Conservation (phyloP, 1,140 invertebrate species). For the Drosophila murphyi region DNA sequence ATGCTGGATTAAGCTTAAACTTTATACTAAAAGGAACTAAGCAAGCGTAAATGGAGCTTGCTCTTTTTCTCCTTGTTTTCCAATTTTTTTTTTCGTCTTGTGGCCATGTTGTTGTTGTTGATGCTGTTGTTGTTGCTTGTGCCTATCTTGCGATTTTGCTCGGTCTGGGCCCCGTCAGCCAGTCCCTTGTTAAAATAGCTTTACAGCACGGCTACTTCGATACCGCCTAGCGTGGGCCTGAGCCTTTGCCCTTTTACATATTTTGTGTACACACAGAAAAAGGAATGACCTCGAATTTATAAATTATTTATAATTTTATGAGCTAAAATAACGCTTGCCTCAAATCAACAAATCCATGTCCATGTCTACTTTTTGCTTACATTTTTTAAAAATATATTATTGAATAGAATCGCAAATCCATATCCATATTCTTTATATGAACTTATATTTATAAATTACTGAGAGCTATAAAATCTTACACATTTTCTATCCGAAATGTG, state of each 20-base stretch:
- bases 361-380: too few relatives aligned
- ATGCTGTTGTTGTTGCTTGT: conserved; percentile 51
- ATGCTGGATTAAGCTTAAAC: conserved; percentile 83
- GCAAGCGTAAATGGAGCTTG: conserved; percentile 79
- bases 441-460: too few relatives aligned
- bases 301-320: neutral
- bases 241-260: conserved; percentile 42
- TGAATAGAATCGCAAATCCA: too few relatives aligned
- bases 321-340: neutral
- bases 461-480: too few relatives aligned
- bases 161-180: conserved; percentile 14
- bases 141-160: conserved; percentile 40
- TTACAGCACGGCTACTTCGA: conserved; percentile 54
- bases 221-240: conserved; percentile 45
- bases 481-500: too few relatives aligned
- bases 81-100: conserved; percentile 2
- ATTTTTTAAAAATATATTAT: too few relatives aligned
- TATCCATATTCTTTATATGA: too few relatives aligned
- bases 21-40: conserved; percentile 82
- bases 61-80: conserved; percentile 33
- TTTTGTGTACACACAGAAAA: conserved; percentile 8
- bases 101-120: conserved; percentile 11
- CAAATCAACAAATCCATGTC: neutral
- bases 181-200: conserved; percentile 81
- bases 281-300: neutral